A percentile compares a stretch with the other conserved stretches of the same genome.
These are phyloP conservation scores for Allolobophora icterica DNA, from an alignment of 2,888 invertebrate genomes.

Conservation along the genomic window DNA sequence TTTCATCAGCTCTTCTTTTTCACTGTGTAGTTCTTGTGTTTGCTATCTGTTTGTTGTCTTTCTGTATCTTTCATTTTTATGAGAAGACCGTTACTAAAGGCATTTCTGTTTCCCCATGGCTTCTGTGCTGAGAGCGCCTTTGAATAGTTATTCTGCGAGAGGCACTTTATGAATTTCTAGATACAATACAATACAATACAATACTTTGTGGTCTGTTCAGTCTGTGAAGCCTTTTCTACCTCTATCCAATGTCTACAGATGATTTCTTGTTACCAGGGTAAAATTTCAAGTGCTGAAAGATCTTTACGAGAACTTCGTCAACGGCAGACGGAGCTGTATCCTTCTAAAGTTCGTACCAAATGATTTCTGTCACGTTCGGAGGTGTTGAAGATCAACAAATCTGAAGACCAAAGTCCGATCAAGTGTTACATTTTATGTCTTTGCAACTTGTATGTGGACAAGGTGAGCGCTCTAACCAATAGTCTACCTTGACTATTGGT, in stretches of 20 bases:
- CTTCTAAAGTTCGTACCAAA: not conserved
- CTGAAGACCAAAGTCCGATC: no score
- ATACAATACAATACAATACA: no score
- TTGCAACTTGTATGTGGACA: not conserved
- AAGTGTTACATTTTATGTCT: not conserved
- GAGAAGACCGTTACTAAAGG: not conserved
- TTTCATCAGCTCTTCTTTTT: not conserved
- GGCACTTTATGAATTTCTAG: no score
- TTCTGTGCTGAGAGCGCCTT: no score
- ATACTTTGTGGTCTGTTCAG: not conserved
- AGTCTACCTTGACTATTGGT: no score
- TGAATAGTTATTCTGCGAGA: no score
- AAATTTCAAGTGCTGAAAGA: not conserved
- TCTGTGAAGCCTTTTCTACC: not conserved
- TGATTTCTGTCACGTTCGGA: not conserved
- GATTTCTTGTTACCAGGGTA: conserved; percentile 5
- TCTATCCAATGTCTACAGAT: not conserved
- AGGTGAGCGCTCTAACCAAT: no score
- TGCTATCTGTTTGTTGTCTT: not conserved
- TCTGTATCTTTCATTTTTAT: not conserved
- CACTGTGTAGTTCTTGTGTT: not conserved
- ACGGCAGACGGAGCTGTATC: not conserved
- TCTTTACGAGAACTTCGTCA: not conserved
- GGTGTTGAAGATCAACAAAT: not conserved
- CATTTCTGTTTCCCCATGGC: no score